Conservation (phyloP, 2,888 invertebrate species). For the Lasioglossum villosulum region DNA sequence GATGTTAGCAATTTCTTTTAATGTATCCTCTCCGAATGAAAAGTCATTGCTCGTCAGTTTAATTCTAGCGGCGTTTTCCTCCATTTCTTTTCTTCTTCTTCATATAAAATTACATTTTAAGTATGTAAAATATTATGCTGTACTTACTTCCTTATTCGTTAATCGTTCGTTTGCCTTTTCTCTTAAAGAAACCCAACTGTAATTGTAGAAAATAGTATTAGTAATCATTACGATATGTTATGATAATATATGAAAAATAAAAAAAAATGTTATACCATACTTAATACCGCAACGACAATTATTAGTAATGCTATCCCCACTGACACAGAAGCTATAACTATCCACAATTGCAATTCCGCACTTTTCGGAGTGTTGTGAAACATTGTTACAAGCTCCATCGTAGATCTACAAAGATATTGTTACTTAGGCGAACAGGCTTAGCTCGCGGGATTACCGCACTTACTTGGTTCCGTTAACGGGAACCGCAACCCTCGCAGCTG, state of each 20-base stretch:
- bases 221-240: slow-evolving; percentile 10
- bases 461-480: slow-evolving; percentile 41
- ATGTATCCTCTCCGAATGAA: neutral
- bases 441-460: neutral
- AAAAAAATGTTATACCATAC: slow-evolving; percentile 53
- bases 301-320: slow-evolving; percentile 71
- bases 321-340: slow-evolving; percentile 70
- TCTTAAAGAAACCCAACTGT: slow-evolving; percentile 75
- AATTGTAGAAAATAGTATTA: slow-evolving; percentile 36
- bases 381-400: slow-evolving; percentile 64
- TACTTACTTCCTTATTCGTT: slow-evolving; percentile 39
- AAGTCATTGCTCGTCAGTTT: neutral
- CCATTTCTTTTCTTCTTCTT: neutral
- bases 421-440: too few relatives aligned
- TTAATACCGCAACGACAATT: slow-evolving; percentile 59
- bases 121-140: neutral
- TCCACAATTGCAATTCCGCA: slow-evolving; percentile 69
- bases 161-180: slow-evolving; percentile 60
- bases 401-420: slow-evolving; percentile 51
- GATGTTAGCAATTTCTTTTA: neutral
- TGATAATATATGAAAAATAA: neutral
- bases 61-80: neutral
- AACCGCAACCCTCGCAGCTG: slow-evolving; percentile 43
- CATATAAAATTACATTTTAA: neutral
- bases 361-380: slow-evolving; percentile 62